Evolutionary conservation across 2,797 vertebrate species (phyloP), one percentile per base, ranked within the genome.

Genomic region (Pogonophryne albipinna): DNA sequence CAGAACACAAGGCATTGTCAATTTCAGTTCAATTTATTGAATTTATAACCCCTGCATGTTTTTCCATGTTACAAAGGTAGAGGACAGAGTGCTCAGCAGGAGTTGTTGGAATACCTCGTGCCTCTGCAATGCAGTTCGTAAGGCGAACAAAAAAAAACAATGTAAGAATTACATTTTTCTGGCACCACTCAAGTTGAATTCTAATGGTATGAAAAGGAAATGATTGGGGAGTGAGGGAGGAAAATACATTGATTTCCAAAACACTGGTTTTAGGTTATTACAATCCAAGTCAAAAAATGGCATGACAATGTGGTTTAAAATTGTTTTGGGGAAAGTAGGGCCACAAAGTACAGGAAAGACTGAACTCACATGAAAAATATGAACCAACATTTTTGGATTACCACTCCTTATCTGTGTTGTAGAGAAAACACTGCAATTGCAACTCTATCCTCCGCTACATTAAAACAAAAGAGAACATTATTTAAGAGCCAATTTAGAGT

Each of bases 21-120:
- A 86, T 92, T 93, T 89, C 58, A 82, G 67, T 79, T 82, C 76
- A 91, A 85, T 93, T 94, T 93, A 93, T 93, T 93, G 61, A 87
- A 59, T 89, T 81, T 53, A 46, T 66, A 78, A 78, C 70, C 69
- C 84, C 81, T 89, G 90, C 78, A 73, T 78, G 84, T 77, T 60
- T 84, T 91, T 88, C 82, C 84, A 79, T 49, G 61, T 90, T 86
- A 91, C 80, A 91, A 89, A 85, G 91, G 84, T 82, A 64, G 82
- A 85, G 84, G 83, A 84, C 73, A 89, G 76, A 87, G 69, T 82
- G 76, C 68, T 64, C 51, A 59, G 78, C 78, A 78, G 23, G 63
- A 53, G 66, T 65, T 5, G 58, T 20, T 80, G 57, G 70, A 55
- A 79, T 49, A 67, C 19, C 4, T 68, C 23, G 47, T 46, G 57